These are phyloP conservation scores for Micronisus gabar DNA, from an alignment of 2,113 vertebrate genomes.

Conservation along the genomic window DNA sequence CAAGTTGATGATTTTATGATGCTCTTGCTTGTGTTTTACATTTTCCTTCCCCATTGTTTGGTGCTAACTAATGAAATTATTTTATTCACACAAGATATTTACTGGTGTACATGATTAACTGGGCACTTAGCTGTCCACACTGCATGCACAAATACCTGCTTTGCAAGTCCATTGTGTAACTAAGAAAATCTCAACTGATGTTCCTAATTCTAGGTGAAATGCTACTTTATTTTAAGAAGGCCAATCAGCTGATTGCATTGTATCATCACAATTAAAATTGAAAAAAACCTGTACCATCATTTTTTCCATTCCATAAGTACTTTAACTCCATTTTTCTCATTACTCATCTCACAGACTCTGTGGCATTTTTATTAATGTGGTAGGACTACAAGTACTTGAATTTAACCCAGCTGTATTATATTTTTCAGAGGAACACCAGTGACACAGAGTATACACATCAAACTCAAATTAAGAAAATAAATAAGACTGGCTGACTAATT, in stretches of 20 bases:
- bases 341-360: background rate
- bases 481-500: background rate
- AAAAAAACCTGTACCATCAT: background rate
- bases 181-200: background rate
- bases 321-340: background rate
- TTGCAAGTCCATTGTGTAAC: background rate
- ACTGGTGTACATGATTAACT: background rate
- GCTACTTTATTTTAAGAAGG: background rate
- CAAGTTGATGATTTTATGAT: background rate
- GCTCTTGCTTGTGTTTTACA: background rate
- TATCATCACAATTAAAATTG: background rate
- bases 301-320: background rate
- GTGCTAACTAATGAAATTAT: background rate
- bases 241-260: background rate
- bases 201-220: background rate
- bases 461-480: background rate
- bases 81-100: background rate
- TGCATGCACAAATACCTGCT: background rate
- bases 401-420: background rate
- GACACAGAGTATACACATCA: background rate
- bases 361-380: background rate
- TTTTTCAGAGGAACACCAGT: background rate
- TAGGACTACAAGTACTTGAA: background rate
- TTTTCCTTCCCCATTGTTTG: background rate
- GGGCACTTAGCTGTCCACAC: background rate